These are phyloP conservation scores for Drosophila lacicola DNA, from an alignment of 2,888 invertebrate genomes.

Conservation along the genomic window DNA sequence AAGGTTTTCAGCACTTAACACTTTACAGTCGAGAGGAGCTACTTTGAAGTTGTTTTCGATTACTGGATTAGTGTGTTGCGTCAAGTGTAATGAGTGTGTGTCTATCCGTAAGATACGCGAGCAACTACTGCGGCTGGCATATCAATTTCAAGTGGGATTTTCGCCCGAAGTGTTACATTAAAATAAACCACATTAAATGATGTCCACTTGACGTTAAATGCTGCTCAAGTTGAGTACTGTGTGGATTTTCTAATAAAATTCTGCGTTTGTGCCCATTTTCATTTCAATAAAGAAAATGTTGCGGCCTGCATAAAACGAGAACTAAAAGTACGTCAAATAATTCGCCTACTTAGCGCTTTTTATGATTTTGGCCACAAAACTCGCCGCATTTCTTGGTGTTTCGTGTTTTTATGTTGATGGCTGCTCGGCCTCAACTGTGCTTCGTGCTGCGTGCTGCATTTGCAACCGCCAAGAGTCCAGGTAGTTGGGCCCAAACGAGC, in stretches of 20 bases:
- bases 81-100: constrained; percentile 30
- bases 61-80: constrained; percentile 25
- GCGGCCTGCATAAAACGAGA: not conserved
- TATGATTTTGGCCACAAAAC: constrained; percentile 23
- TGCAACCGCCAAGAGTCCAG: constrained; percentile 22
- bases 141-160: constrained; percentile 34
- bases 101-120: constrained; percentile 16
- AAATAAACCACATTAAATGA: constrained; percentile 45
- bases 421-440: constrained; percentile 52
- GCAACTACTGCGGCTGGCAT: constrained; percentile 13
- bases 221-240: constrained; percentile 9
- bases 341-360: constrained; percentile 28
- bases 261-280: not conserved
- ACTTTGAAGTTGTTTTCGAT: constrained; percentile 49
- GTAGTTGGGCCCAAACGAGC: not conserved
- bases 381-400: constrained; percentile 18
- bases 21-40: constrained; percentile 36
- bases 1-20: constrained; percentile 58
- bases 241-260: constrained; percentile 20
- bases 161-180: constrained; percentile 40
- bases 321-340: constrained; percentile 11
- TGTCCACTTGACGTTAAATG: constrained; percentile 17
- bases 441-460: constrained; percentile 36
- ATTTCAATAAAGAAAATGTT: not conserved
- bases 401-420: constrained; percentile 49